Evolutionary conservation across 2,113 vertebrate species (phyloP).

Genomic region (Dicaeum eximium): DNA sequence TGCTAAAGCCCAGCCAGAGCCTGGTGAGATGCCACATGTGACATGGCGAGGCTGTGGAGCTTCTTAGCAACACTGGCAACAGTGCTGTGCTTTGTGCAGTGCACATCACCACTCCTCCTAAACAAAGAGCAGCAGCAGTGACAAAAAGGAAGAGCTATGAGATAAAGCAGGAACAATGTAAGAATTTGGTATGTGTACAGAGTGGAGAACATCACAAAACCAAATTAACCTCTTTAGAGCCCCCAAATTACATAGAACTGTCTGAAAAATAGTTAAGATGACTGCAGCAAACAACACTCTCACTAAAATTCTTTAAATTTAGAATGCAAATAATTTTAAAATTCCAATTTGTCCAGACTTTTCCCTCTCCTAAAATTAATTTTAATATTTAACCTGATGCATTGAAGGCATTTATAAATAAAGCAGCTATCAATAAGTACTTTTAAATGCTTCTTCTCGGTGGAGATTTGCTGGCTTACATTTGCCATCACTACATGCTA

Average conservation of each 20-base stretch:
- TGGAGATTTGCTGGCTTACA: not conserved
- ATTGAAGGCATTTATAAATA: not conserved
- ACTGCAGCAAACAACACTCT: not conserved
- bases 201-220: not conserved
- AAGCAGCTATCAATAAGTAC: not conserved
- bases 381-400: not conserved
- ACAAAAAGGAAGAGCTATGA: not conserved
- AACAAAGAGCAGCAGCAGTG: not conserved
- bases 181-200: accelerated
- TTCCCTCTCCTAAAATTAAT: not conserved
- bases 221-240: not conserved
- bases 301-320: not conserved
- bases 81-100: not conserved
- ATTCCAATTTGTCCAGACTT: not conserved
- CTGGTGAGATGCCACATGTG: not conserved
- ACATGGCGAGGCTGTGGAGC: accelerated
- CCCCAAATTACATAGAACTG: not conserved
- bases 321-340: not conserved
- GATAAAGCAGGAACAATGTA: not conserved
- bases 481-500: not conserved
- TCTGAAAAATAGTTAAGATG: not conserved
- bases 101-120: not conserved
- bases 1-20: not conserved
- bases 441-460: not conserved
- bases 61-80: not conserved